Conservation (phyloP, 2,888 invertebrate genomes). For the Leptopilina syphax region DNA sequence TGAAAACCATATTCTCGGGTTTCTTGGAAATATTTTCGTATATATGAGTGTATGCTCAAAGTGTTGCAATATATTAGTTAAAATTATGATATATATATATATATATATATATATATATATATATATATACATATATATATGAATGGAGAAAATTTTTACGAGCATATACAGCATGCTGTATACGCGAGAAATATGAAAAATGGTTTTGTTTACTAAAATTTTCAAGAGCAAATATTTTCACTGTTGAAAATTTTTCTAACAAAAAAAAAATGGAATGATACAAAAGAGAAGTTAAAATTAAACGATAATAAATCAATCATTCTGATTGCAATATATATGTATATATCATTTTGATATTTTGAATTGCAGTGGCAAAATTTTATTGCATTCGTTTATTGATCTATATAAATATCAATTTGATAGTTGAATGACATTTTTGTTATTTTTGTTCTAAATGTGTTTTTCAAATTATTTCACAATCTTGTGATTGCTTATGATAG, state of each 20-base stretch:
- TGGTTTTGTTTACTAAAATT: conserved; percentile 22
- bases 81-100: conserved; percentile 3
- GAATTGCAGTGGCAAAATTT: no score
- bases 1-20: not conserved
- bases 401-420: no score
- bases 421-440: no score
- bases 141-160: not conserved
- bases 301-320: no score
- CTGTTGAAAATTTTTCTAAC: not conserved
- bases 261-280: not conserved
- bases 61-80: conserved; percentile 5
- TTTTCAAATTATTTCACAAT: no score
- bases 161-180: not conserved
- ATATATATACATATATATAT: no score
- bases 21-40: not conserved
- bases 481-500: no score
- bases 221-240: conserved; percentile 29
- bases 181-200: conserved; percentile 10
- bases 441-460: no score
- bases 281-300: not conserved
- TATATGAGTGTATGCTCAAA: not conserved
- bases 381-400: no score
- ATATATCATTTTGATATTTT: no score
- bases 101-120: no score
- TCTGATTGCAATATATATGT: no score